Conservation (phyloP, 2,888 invertebrate genomes). For the Diplazon laetatorius region DNA sequence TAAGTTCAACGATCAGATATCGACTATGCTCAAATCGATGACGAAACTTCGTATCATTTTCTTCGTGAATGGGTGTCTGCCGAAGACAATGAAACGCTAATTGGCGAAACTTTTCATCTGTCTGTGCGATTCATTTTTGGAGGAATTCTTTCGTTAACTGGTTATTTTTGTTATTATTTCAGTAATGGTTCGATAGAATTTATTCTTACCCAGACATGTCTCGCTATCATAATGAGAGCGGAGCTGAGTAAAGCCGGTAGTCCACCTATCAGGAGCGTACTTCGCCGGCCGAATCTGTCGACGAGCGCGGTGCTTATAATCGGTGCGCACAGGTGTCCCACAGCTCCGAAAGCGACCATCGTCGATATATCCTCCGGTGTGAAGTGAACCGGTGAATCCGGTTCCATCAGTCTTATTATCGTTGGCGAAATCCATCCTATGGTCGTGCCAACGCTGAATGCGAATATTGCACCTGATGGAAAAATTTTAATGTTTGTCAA, state of each 20-base stretch:
- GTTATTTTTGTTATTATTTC: not conserved
- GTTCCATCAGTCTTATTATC: constrained; percentile 67
- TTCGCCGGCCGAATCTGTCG: constrained; percentile 72
- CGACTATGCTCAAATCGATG: no score
- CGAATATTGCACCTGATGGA: constrained; percentile 60
- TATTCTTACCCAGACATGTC: constrained; percentile 69
- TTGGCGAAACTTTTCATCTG: no score
- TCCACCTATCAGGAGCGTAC: constrained; percentile 67
- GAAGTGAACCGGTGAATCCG: constrained; percentile 69
- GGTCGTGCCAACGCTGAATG: constrained; percentile 67
- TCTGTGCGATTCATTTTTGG: no score
- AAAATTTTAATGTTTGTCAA: not conserved
- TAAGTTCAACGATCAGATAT: no score
- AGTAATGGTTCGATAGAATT: not conserved
- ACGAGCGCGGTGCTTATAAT: constrained; percentile 66
- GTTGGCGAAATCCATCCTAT: constrained; percentile 74
- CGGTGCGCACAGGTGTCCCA: constrained; percentile 70
- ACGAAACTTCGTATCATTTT: no score
- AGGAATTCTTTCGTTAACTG: no score
- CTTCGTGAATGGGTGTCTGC: no score
- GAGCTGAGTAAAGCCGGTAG: constrained; percentile 69
- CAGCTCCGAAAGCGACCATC: constrained; percentile 67
- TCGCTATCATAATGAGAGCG: constrained; percentile 68
- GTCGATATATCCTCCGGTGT: constrained; percentile 69
- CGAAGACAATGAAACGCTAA: no score